These are phyloP conservation scores for Periparus ater DNA, from an alignment of 2,797 vertebrate species.

Conservation along the genomic window DNA sequence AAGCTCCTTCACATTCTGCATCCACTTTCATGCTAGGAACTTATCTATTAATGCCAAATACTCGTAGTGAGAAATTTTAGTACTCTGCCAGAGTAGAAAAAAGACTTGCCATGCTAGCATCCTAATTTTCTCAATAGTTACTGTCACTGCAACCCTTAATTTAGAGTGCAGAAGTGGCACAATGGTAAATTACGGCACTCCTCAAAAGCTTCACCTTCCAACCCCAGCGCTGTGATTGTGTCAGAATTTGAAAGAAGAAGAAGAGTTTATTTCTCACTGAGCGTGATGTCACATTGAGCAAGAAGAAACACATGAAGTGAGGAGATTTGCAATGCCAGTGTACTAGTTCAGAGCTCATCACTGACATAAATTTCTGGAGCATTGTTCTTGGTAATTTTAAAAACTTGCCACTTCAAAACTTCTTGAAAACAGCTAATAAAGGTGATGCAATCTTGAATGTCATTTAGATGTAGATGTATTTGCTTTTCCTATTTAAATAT, in stretches of 20 bases:
- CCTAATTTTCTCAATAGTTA: slow-evolving; percentile 37
- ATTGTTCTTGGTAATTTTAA: slow-evolving; percentile 2
- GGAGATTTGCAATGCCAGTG: slow-evolving; percentile 42
- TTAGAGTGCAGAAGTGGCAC: slow-evolving; percentile 48
- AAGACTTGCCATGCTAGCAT: neutral
- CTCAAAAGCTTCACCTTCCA: slow-evolving; percentile 17
- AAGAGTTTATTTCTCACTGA: slow-evolving; percentile 49
- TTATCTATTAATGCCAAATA: slow-evolving; percentile 45
- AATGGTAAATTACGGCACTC: neutral
- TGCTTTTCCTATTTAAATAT: neutral
- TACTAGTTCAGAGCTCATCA: slow-evolving; percentile 28
- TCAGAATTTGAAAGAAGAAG: slow-evolving; percentile 32
- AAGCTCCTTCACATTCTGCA: neutral
- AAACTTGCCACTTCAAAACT: neutral
- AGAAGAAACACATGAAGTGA: slow-evolving; percentile 2
- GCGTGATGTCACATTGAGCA: slow-evolving; percentile 35
- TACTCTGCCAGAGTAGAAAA: neutral
- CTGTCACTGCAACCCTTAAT: slow-evolving; percentile 57
- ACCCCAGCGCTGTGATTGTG: neutral
- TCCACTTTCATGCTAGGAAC: slow-evolving; percentile 35
- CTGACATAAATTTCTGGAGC: slow-evolving; percentile 21
- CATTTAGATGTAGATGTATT: neutral
- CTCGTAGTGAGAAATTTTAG: slow-evolving; percentile 36
- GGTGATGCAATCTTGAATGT: neutral
- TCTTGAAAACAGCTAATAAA: neutral